Percentiles rank a stretch among this genome's conserved stretches.
These are phyloP conservation scores for Gonatopus flavifemur DNA, from an alignment of 1,140 invertebrate genomes.

Conservation along the genomic window DNA sequence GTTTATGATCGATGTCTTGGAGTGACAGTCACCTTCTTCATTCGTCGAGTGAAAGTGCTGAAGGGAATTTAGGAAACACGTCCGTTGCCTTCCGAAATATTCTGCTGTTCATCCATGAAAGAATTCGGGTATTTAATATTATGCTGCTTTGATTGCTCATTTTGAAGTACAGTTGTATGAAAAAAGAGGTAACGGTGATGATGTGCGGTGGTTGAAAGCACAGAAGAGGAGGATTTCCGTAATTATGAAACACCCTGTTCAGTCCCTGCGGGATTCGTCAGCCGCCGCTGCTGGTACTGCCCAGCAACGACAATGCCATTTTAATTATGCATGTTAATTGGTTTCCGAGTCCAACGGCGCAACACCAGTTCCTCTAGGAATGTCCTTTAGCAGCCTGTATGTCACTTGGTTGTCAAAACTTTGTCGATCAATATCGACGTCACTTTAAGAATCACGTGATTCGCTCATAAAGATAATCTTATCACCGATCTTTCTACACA, in stretches of 20 bases:
- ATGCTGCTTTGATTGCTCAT: too few species aligned
- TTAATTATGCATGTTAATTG: conserved; percentile 61
- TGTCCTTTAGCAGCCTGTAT: conserved; percentile 29
- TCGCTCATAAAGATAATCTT: too few species aligned
- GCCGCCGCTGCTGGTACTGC: conserved; percentile 34
- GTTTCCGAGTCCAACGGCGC: conserved; percentile 45
- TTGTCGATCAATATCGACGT: not conserved
- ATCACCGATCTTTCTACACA: too few species aligned
- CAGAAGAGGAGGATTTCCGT: conserved; percentile 36
- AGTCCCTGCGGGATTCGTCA: conserved; percentile 44
- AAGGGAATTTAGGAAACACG: too few species aligned
- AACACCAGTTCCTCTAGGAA: conserved; percentile 40
- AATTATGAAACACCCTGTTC: conserved; percentile 48
- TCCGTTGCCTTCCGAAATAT: too few species aligned
- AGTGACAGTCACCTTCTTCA: too few species aligned
- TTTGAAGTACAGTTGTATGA: too few species aligned
- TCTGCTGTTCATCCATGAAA: too few species aligned
- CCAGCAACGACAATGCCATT: conserved; percentile 49
- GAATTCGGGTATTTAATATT: too few species aligned
- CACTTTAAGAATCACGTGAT: too few species aligned
- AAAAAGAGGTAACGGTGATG: conserved; percentile 1
- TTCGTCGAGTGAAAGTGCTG: too few species aligned
- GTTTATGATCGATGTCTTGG: too few species aligned
- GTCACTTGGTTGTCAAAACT: conserved; percentile 18
- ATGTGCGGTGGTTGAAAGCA: conserved; percentile 3